Conservation (phyloP, 2,888 invertebrate species). For the Endotricha flammealis region DNA sequence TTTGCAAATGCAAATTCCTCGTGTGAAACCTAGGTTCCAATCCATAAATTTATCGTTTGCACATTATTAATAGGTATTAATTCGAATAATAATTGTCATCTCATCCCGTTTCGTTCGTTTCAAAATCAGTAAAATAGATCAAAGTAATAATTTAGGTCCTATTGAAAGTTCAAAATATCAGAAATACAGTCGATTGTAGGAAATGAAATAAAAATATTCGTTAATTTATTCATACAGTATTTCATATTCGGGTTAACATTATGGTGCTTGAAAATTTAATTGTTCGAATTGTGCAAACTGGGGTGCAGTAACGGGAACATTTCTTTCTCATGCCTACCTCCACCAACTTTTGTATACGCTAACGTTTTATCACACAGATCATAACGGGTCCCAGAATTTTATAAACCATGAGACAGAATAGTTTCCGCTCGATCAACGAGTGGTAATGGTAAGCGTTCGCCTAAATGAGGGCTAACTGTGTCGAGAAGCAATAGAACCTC, state of each 20-base stretch:
- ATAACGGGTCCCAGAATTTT: slow-evolving; percentile 59
- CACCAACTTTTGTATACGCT: slow-evolving; percentile 28
- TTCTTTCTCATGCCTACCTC: slow-evolving; percentile 45
- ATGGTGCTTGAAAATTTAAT: slow-evolving; percentile 30
- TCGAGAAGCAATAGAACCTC: slow-evolving; percentile 35
- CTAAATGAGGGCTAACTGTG: slow-evolving; percentile 51
- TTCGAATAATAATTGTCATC: slow-evolving; percentile 4
- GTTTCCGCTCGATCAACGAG: slow-evolving; percentile 61
- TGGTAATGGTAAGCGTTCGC: slow-evolving; percentile 60
- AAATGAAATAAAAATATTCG: background rate
- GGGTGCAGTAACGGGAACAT: slow-evolving; percentile 54
- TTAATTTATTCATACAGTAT: slow-evolving; percentile 7
- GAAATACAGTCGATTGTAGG: slow-evolving; percentile 3
- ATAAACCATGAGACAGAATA: slow-evolving; percentile 62
- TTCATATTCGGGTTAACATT: slow-evolving; percentile 21
- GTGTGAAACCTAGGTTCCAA: slow-evolving; percentile 4
- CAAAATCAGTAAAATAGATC: slow-evolving; percentile 1
- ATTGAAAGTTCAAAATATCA: background rate
- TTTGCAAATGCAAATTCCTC: background rate
- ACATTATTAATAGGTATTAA: background rate
- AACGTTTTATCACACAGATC: slow-evolving; percentile 53
- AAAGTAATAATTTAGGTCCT: background rate
- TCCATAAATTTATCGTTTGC: background rate
- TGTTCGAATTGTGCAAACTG: slow-evolving; percentile 53
- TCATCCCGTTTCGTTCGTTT: slow-evolving; percentile 18